These are phyloP conservation scores for Sarcophaga bullata DNA, from an alignment of 1,140 invertebrate species.

Conservation along the genomic window DNA sequence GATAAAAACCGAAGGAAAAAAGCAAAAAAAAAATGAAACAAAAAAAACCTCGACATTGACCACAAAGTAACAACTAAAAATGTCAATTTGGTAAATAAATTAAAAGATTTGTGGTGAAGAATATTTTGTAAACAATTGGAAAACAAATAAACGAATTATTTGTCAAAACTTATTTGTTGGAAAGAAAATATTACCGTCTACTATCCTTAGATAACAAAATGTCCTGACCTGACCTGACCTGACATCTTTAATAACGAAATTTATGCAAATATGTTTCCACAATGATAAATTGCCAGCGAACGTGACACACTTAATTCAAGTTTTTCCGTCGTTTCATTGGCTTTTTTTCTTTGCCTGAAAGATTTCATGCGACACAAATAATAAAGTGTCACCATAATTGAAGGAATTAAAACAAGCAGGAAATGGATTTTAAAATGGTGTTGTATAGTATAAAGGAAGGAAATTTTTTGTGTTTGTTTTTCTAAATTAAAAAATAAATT, in stretches of 20 bases:
- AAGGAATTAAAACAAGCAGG: too few relatives aligned
- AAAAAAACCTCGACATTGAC: not conserved
- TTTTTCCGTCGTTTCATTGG: too few relatives aligned
- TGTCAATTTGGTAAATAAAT: slow-evolving; percentile 12
- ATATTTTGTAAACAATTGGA: not conserved
- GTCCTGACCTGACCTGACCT: not conserved
- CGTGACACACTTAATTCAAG: slow-evolving; percentile 5
- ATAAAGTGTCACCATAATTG: too few relatives aligned
- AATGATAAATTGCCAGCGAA: not conserved
- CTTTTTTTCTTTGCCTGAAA: too few relatives aligned
- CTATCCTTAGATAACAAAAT: not conserved
- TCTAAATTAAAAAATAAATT: too few relatives aligned
- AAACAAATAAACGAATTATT: not conserved
- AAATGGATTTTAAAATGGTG: too few relatives aligned
- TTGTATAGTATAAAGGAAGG: too few relatives aligned
- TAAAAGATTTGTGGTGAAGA: slow-evolving; percentile 4
- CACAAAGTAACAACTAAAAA: slow-evolving; percentile 12
- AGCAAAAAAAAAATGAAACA: not conserved
- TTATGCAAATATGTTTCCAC: slow-evolving; percentile 4
- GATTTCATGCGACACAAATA: too few relatives aligned
- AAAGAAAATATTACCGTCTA: not conserved
- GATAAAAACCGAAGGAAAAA: not conserved
- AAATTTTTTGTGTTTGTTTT: too few relatives aligned
- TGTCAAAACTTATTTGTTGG: not conserved
- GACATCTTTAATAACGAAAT: slow-evolving; percentile 4